Evolutionary conservation across 1,140 invertebrate genomes (phyloP).

Genomic region (Pseudomyrmex flavicornis): DNA sequence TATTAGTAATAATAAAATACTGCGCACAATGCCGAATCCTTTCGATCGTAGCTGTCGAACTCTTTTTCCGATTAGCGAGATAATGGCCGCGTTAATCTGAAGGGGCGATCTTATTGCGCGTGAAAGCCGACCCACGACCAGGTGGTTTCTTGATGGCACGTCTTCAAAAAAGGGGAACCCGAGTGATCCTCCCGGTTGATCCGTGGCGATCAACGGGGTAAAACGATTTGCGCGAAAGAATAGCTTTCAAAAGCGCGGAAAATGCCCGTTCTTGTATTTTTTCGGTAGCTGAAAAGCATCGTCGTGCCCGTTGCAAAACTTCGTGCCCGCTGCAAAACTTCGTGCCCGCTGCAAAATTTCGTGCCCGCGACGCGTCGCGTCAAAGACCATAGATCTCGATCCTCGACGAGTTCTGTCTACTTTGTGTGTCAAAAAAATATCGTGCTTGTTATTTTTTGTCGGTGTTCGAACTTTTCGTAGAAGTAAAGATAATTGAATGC

Average conservation of each 20-base stretch:
- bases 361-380: not conserved
- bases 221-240: constrained; percentile 70
- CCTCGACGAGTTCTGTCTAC: not conserved
- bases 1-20: no score
- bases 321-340: constrained; percentile 1
- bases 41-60: constrained; percentile 61
- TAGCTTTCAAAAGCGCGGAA: constrained; percentile 65
- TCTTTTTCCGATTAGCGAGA: constrained; percentile 78
- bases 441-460: no score
- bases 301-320: constrained; percentile 6
- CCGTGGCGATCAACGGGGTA: constrained; percentile 63
- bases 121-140: constrained; percentile 77
- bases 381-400: constrained; percentile 25
- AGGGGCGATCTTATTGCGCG: constrained; percentile 80
- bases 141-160: constrained; percentile 68
- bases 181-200: constrained; percentile 62
- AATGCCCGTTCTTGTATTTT: constrained; percentile 42
- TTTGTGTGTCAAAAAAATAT: not conserved
- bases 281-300: constrained; percentile 61
- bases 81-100: constrained; percentile 76
- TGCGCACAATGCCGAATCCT: not conserved
- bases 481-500: no score
- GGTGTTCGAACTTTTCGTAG: no score
- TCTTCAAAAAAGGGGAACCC: constrained; percentile 50
- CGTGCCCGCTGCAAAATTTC: not conserved